Conservation (phyloP, 2,797 vertebrate species). For the Lagodon rhomboides region DNA sequence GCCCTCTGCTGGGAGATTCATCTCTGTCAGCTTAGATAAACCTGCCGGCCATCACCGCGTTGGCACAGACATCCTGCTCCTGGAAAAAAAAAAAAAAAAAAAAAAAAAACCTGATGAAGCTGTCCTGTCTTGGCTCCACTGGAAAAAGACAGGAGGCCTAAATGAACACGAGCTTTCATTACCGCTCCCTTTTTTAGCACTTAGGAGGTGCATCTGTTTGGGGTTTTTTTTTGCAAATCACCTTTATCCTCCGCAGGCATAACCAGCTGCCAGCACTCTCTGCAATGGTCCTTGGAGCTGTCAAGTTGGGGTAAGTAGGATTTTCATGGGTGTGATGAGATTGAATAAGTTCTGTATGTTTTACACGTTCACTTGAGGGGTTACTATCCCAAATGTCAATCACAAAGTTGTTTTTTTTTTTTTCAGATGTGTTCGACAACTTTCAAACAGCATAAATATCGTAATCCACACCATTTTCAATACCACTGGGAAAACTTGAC, state of each 20-base stretch:
- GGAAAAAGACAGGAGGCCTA: slow-evolving; percentile 72
- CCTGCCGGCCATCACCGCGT: slow-evolving; percentile 87
- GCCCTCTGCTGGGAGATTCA: slow-evolving; percentile 91
- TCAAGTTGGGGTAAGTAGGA: slow-evolving; percentile 43
- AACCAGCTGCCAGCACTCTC: slow-evolving; percentile 60
- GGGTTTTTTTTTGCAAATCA: slow-evolving; percentile 56
- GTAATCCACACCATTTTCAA: no score
- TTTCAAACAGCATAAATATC: not conserved
- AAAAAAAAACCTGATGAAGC: slow-evolving; percentile 74
- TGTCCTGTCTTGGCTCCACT: slow-evolving; percentile 60
- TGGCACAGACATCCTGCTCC: slow-evolving; percentile 84
- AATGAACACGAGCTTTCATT: slow-evolving; percentile 78
- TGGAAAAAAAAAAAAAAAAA: slow-evolving; percentile 65
- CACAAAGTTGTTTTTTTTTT: not conserved
- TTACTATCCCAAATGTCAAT: slow-evolving; percentile 21
- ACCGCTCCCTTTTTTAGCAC: slow-evolving; percentile 66
- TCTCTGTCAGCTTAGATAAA: slow-evolving; percentile 93
- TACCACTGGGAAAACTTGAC: no score
- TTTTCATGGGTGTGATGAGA: slow-evolving; percentile 33
- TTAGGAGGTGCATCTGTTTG: slow-evolving; percentile 72
- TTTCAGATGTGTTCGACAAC: not conserved
- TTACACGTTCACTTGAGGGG: slow-evolving; percentile 8
- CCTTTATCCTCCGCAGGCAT: slow-evolving; percentile 59
- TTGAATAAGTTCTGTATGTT: slow-evolving; percentile 18
- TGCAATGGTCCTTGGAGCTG: slow-evolving; percentile 33